Evolutionary conservation across 2,888 invertebrate species (phyloP), one percentile per base, ranked within the genome.

Genomic region (Hermaeophaga mercurialis): DNA sequence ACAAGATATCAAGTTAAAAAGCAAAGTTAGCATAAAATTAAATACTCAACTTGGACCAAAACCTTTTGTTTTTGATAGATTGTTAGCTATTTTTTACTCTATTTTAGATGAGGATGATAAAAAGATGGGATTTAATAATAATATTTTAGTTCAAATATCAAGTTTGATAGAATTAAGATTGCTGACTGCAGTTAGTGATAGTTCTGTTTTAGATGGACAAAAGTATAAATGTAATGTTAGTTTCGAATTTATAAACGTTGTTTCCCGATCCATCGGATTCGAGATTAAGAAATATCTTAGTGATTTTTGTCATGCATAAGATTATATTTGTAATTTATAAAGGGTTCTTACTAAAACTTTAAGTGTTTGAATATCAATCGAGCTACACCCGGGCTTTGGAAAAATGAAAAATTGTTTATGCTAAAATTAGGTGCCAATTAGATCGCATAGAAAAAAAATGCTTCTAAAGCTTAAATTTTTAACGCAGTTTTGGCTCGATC

Each of bases 171-270:
- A 91, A 70, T 79, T 96, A 3, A 89, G 90, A 69, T 79, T 96
- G 31, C 80, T 96, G 47, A 82, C 87, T 7, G 81, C 81, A 1
- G 83, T 88, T 0, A 85, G 85, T 1, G 89, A 89, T 45, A 89
- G 88, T 68, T 85, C 84, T 58, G 86, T 85, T 70, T 81, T 94
- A 19, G 91, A 94, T 61, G 84, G 86, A 1, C 89, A 91, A 0
- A 92, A 91, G 71, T 90, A 91, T 69, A 94, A 93, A 75, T 95
- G 95, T 75, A 87, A 90, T 19, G 89, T 93, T 3, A 86, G 88
- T 11, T 85, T 89, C 33, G 91, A 94, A 67, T 91, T 93, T 70
- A 88, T 94, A 48, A 80, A 85, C 12, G 84, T 86, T 3, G 85
- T 96, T 34, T 85, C 92, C 1, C 89, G 87, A 70, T 87, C 86